phyloP scores from a whole-genome alignment of 2,888 invertebrate genomes.

The Leuctra nigra region DNA sequence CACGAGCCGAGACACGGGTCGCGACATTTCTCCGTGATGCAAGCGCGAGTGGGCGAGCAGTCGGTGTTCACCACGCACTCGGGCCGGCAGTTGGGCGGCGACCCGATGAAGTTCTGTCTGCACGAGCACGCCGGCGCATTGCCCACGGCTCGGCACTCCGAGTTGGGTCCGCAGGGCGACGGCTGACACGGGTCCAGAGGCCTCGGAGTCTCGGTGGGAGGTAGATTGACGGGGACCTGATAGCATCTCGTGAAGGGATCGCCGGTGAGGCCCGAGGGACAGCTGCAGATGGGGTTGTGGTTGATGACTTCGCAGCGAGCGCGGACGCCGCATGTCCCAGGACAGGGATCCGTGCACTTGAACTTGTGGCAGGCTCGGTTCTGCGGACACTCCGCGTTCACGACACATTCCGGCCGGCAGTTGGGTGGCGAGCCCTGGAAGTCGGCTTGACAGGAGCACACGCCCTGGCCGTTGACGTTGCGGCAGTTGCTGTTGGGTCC shows the following conservation, averaged over 20 bases:
- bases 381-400: conserved; percentile 36
- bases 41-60: conserved; percentile 42
- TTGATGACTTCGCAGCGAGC: conserved; percentile 36
- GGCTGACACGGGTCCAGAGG: conserved; percentile 57
- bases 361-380: conserved; percentile 37
- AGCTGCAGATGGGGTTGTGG: conserved; percentile 37
- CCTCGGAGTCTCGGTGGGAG: conserved; percentile 40
- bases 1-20: conserved; percentile 46
- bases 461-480: conserved; percentile 52
- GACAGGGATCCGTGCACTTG: conserved; percentile 38
- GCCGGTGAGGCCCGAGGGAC: conserved; percentile 36
- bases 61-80: conserved; percentile 51
- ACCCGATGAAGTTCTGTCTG: conserved; percentile 52
- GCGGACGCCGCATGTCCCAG: conserved; percentile 35
- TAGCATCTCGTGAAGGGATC: conserved; percentile 40
- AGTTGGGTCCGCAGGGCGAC: conserved; percentile 49
- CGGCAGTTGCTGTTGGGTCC: conserved; percentile 59
- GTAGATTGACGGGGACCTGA: conserved; percentile 27
- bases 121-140: conserved; percentile 52
- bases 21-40: conserved; percentile 42
- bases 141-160: conserved; percentile 36
- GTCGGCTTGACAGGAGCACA: conserved; percentile 58
- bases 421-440: conserved; percentile 52
- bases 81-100: conserved; percentile 64
- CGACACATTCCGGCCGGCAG: conserved; percentile 38